Evolutionary conservation across 2,797 vertebrate genomes (phyloP).

Genomic region (Mycteria americana): DNA sequence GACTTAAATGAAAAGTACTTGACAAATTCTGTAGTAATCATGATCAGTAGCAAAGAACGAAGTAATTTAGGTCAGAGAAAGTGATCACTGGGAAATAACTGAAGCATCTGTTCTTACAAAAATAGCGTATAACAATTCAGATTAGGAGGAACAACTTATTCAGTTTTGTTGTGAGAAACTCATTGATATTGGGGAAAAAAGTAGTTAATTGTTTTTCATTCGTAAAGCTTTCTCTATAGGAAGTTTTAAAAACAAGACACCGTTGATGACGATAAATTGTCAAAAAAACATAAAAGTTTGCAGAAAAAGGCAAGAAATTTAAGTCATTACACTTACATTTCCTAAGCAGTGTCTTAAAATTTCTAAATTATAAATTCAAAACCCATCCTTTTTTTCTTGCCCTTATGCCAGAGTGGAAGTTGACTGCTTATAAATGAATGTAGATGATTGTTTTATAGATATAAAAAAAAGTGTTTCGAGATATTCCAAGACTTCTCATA

Average conservation of each 20-base stretch:
- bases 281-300: not conserved
- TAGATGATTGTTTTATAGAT: not conserved
- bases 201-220: not conserved
- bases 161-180: not conserved
- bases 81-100: not conserved
- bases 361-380: not conserved
- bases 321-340: not conserved
- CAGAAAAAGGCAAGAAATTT: not conserved
- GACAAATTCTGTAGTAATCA: not conserved
- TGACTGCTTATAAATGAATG: not conserved
- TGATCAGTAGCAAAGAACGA: not conserved
- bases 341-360: not conserved
- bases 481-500: not conserved
- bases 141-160: not conserved
- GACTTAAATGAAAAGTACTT: not conserved
- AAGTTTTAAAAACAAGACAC: not conserved
- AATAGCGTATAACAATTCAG: fast-evolving
- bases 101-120: not conserved
- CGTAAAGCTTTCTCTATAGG: not conserved
- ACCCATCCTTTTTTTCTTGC: not conserved
- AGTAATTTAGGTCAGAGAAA: not conserved
- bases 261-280: not conserved
- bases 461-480: not conserved
- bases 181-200: not conserved
- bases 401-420: not conserved